These are phyloP conservation scores for Caenorhabditis sp. DNA, from an alignment of 2,888 invertebrate genomes.

Conservation along the genomic window DNA sequence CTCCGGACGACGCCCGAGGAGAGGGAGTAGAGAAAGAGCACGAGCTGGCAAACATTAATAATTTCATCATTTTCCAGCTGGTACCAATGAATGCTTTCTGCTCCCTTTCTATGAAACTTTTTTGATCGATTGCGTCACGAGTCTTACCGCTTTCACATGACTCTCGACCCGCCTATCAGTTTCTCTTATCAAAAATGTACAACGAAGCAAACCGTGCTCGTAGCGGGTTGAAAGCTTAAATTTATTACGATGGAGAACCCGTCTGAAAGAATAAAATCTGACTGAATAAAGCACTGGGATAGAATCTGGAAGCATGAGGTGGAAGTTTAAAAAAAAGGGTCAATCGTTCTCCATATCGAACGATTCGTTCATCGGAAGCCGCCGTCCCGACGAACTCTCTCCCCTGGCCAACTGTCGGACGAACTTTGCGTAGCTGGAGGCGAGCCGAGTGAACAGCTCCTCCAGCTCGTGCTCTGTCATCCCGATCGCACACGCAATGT, in stretches of 20 bases:
- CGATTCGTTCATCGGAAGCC: constrained; percentile 24
- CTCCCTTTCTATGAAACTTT: not conserved
- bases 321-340: not conserved
- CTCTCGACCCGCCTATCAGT: constrained; percentile 30
- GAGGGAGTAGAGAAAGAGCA: too few species aligned
- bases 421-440: constrained; percentile 59
- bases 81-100: too few species aligned
- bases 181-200: constrained; percentile 7
- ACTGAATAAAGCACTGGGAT: too few species aligned
- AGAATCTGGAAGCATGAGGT: not conserved
- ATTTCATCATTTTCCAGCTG: too few species aligned
- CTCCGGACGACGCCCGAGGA: constrained; percentile 17
- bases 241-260: not conserved
- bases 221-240: not conserved
- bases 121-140: constrained; percentile 15
- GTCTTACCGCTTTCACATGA: constrained; percentile 26
- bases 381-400: constrained; percentile 20
- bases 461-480: constrained; percentile 69
- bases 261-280: not conserved
- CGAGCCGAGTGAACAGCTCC: constrained; percentile 65
- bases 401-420: constrained; percentile 30
- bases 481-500: constrained; percentile 72
- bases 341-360: constrained; percentile 53
- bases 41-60: too few species aligned
- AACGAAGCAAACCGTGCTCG: too few species aligned